Evolutionary conservation across 2,113 vertebrate genomes (phyloP), one percentile per base, ranked within the genome.

Genomic region (Ariopsis seemanni): DNA sequence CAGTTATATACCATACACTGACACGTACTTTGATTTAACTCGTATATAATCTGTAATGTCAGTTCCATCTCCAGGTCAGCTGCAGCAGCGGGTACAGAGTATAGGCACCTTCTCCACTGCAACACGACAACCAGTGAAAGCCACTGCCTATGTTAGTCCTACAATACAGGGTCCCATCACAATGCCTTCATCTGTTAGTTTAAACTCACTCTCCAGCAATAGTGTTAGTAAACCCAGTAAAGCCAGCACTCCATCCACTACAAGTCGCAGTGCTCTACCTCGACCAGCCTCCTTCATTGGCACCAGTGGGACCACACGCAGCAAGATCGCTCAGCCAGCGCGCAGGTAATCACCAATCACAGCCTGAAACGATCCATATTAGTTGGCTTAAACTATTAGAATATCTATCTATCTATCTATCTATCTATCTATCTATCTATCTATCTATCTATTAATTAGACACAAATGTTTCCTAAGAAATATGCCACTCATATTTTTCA

Each of bases 71-170:
- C 97, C 97, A 12, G 97, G 97, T 81, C 97, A 98, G 90, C 96
- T 99, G 89, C 96, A 95, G 57, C 97, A 99, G 90, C 93, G 97
- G 77, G 96, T 97, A 74, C 97, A 98, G 90, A 99, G 97, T 7
- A 94, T 99, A 89, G 97, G 97, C 20, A 97, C 97, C 88, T 99
- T 99, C 93, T 96, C 97, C 4, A 93, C 95, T 82, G 94, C 95
- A 27, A 89, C 94, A 55, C 95, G 97, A 75, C 96, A 96, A 57
- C 96, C 96, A 18, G 93, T 97, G 6, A 99, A 99, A 94, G 98
- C 98, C 89, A 99, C 97, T 22, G 98, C 98, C 52, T 99, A 99
- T 0, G 98, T 99, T 67, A 99, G 98, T 91, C 98, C 98, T 3
- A 99, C 98, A 0, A 94, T 99, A 69, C 98, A 99, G 94, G 97